Percentiles rank a stretch among this genome's conserved stretches.
Conservation (phyloP, 2,888 invertebrate genomes). For the Drosophila hamatofila region DNA sequence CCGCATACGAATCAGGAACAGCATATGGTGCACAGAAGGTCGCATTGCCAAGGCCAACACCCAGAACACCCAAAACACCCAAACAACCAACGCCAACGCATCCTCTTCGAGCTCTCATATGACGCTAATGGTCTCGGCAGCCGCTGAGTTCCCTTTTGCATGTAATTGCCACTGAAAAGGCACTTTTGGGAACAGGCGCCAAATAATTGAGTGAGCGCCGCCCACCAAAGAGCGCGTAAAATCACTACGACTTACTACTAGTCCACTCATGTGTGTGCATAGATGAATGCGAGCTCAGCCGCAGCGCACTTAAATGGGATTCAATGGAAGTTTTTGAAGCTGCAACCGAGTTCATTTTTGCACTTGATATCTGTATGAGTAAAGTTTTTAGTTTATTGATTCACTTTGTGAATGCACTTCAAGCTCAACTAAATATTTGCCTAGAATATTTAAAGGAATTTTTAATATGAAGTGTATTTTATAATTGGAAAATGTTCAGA, state of each 20-base stretch:
- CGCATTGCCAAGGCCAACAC: conserved; percentile 35
- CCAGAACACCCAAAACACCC: neutral
- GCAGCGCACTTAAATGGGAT: neutral
- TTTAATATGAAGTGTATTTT: neutral
- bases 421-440: neutral
- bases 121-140: conserved; percentile 37
- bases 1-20: conserved; percentile 28
- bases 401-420: neutral
- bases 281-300: neutral
- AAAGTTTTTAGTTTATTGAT: conserved; percentile 45
- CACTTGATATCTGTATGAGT: conserved; percentile 30
- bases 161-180: conserved; percentile 32
- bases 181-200: conserved; percentile 1
- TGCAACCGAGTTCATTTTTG: conserved; percentile 14
- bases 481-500: neutral
- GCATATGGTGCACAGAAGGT: conserved; percentile 44
- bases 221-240: conserved; percentile 5
- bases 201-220: conserved; percentile 36
- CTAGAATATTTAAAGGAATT: too few species aligned
- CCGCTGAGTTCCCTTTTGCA: conserved; percentile 8
- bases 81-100: conserved; percentile 8
- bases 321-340: neutral
- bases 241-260: conserved; percentile 4
- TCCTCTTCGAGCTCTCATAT: conserved; percentile 37
- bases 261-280: conserved; percentile 5